Evolutionary conservation across 1,140 invertebrate genomes (phyloP), one percentile per base, ranked within the genome.

Genomic region (Drosophila neocordata): DNA sequence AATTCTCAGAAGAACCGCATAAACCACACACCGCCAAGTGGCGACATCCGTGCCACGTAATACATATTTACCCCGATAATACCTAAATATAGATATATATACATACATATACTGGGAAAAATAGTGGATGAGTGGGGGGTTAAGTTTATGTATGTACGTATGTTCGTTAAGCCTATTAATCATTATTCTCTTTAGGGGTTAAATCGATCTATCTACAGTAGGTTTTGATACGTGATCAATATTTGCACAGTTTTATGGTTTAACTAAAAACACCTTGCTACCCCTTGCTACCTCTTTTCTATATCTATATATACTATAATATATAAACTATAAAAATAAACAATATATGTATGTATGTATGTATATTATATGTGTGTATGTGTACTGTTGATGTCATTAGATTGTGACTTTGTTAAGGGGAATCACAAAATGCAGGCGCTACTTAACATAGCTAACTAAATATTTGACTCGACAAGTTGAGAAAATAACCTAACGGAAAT

Each of bases 401-500:
- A 31, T 31, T 5, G 27, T 31, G 6, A 31, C 4, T 31, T 31
- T 7, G 27, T 31, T 31, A 6, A 4, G 22, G 22, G 22, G 22
- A 24, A 24, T 4, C 22, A 24, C 22, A 24, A 24, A 24, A 24
- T 24, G 22, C 22, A 4, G 4, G 2, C 22, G 27, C 27, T 3
- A 24, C 24, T 24, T 2, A 2, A 24, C 4, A 24, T 24, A 24
- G 4, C 24, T 24, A 24, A 31, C 4, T 31, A 31, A 31, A 31
- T 6, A 4, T 31, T 31, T 31, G 27, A 31, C 27, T 31, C 27
- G 7, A 31, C 27, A 31, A 31, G n/a, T 31, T 31, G 27, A 31
- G 6, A 31, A 31, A 31, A 31, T 61, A 73, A 66, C 51, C 59
- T 70, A 63, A n/a, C 22, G 65, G 52, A 55, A 78, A 82, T 65